Base-by-base conservation (phyloP, 2,113 vertebrate species). In the Sturnus vulgaris region DNA sequence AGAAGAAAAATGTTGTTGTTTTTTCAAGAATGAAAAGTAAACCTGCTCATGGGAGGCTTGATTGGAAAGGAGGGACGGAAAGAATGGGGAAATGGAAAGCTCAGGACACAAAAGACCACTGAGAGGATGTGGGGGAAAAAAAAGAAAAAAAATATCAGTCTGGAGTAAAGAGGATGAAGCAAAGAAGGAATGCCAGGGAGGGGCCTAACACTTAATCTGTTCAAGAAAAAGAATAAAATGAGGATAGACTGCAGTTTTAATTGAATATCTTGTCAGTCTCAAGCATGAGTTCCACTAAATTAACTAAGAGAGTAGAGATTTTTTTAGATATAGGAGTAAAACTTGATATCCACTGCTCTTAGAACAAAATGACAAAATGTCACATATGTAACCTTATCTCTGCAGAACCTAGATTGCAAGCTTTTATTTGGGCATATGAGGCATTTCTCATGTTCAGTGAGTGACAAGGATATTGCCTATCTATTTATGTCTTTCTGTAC, bases 401-500 rank as follows among this genome's bases (percentile, higher is more conserved):
- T 40, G 18, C 46, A 59, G 65, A 55, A 23, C 47, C 77, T 87
- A 82, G 15, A 59, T 44, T 86, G n/a, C 9, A 65, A 80, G 61
- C 47, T 89, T 94, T 95, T 84, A 82, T 87, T 86, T 83, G 40
- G 55, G 21, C 63, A 27, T 70, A 18, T 80, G 84, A 82, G 33
- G 22, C 35, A 77, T 86, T 92, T 90, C 64, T 92, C 46, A 47
- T 90, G 66, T 70, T 63, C 55, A 42, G 21, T 95, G 91, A 92
- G 47, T 85, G 79, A 86, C 55, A 88, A 71, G 37, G 88, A 60
- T 95, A 93, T 86, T 94, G 69, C 70, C 50, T 82, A 30, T 75
- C 65, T 86, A 79, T 93, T 94, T 93, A 86, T 75, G 77, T 63
- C 69, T 49, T 73, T 81, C 40, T 93, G 39, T 18, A 37, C 47